These are phyloP conservation scores for Hyppa rectilinea DNA, from an alignment of 2,888 invertebrate species.

Conservation along the genomic window DNA sequence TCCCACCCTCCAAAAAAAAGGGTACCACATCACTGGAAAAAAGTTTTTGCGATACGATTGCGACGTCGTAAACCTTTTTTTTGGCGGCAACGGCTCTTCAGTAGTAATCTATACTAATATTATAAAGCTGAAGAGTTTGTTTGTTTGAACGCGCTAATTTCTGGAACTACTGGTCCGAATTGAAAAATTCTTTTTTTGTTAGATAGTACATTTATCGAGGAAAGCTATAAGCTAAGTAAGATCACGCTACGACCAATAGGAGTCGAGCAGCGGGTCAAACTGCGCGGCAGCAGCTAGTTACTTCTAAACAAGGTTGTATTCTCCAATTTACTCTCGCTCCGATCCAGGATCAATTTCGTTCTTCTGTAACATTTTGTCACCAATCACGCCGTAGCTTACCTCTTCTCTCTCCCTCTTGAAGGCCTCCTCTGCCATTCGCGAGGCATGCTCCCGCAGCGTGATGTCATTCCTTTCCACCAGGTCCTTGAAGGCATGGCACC, in stretches of 20 bases:
- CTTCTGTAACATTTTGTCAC: background rate
- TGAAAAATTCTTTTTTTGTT: no score
- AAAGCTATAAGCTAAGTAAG: no score
- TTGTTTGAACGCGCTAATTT: no score
- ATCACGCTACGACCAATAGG: no score
- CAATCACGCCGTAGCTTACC: conserved; percentile 63
- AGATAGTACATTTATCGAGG: no score
- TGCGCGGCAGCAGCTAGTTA: no score
- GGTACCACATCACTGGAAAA: background rate
- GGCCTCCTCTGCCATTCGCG: conserved; percentile 76
- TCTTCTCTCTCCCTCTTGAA: conserved; percentile 74
- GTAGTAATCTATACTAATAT: no score
- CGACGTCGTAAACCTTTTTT: background rate
- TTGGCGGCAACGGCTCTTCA: background rate
- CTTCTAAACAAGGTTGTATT: background rate
- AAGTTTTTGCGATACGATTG: background rate
- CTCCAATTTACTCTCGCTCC: background rate
- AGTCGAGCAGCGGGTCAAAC: no score
- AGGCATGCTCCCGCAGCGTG: conserved; percentile 87
- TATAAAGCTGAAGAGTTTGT: no score
- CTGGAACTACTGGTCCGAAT: no score
- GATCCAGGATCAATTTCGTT: background rate
- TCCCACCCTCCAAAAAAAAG: no score
- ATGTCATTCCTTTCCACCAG: conserved; percentile 91
- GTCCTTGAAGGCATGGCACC: conserved; percentile 92